Base-by-base conservation (phyloP, 2,888 invertebrate species). In the Lasioglossum oenotherae region DNA sequence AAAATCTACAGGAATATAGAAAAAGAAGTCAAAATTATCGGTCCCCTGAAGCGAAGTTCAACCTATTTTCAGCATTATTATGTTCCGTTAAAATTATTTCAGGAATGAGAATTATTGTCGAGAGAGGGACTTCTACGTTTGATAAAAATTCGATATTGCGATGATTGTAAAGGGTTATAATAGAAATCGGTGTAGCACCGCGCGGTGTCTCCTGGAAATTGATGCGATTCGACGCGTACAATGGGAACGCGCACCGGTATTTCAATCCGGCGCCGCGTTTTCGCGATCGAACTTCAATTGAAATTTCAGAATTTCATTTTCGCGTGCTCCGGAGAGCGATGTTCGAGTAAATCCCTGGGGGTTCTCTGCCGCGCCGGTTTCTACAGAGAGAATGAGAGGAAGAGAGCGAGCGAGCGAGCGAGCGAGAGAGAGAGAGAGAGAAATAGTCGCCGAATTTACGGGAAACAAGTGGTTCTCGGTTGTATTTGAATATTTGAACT, bases 301-400 rank as follows among this genome's bases (percentile, higher is more conserved):
- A 60, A 60, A 60, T 60, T 60, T 60, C 60, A 27, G 60, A 60
- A 60, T 60, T 60, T 60, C 60, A 60, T 60, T 60, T 60, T 60
- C 60, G 57, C 57, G 10, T 57, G 57, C 57, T 57, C 12, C n/a
- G n/a, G n/a, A 57, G 57, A 57, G 23, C n/a, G 57, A 57, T n/a
- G 57, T 57, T 57, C 57, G n/a, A n/a, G 12, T 57, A 27, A 60
- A 60, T 60, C 60, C 60, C 60, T 14, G 12, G 60, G 27, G 14
- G 27, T 27, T 27, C 27, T 27, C 14, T 2, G 27, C 4, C 5
- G 60, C 60, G 27, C 27, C 60, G 14, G 27, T 60, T 60, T 60
- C 14, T 4, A n/a, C 27, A 4, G 16, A 19, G 49, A 46, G 46
- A 4, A 5, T 5, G 12, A 49, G 14, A 14, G 60, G 1, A 16